Base-by-base conservation (phyloP, 2,113 vertebrate species). In the Microcebus lehilahytsara region DNA sequence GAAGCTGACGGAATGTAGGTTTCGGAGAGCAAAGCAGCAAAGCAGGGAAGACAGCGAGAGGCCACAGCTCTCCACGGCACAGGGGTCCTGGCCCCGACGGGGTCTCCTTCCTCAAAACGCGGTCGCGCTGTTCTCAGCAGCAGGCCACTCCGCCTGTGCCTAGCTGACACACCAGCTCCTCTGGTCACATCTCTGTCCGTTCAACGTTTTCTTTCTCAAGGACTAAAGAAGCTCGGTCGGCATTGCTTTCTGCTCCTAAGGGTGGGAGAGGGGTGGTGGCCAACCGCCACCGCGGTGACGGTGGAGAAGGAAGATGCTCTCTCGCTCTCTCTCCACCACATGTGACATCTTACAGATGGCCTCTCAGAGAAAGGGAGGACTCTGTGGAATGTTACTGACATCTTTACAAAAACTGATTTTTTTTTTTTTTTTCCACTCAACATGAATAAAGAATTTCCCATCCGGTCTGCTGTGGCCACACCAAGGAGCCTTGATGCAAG, bases 401-500 rank as follows among this genome's bases (percentile, higher is more conserved):
- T 97, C 97, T 97, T 97, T 97, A 95, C 6, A 75, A 96, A 98
- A 98, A 97, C 49, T 0, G 96, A 96, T 97, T 98, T 79, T 72
- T 98, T 97, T 79, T 72, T 98, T 97, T 93, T 72, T 98, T 97
- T 93, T 11, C 98, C 98, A 95, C 96, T 97, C 97, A 93, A 98
- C 95, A 89, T 51, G 23, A 97, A 98, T 83, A 94, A 96, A 86
- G 96, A 97, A 93, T 91, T 98, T 72, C 98, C 97, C 97, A 95
- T 96, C 96, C 60, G 89, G 96, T 96, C 98, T 98, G 98, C 98
- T 96, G 97, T 81, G 98, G 98, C 98, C 98, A 98, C 96, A 97
- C 98, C 98, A 98, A 97, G 98, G 97, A 97, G 98, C 98, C 98
- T 98, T 98, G 98, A 98, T 97, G 98, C 98, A 98, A 98, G 98